Conservation (phyloP, 1,140 invertebrate genomes). For the Drosophila albomicans region DNA sequence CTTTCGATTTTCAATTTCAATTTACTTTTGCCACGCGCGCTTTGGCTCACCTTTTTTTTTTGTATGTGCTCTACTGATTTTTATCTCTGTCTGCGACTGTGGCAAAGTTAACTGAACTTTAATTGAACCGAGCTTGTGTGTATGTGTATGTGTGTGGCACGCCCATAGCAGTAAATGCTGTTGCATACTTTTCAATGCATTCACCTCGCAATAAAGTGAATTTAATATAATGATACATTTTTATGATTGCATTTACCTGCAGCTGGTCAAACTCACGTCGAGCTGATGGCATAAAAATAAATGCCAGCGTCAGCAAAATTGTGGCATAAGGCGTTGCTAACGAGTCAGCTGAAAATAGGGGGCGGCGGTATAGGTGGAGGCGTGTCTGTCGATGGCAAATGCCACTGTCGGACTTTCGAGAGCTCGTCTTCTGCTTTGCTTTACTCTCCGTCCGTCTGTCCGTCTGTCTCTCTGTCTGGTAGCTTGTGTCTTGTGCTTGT, state of each 20-base stretch:
- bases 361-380: no score
- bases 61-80: neutral
- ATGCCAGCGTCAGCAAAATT: constrained; percentile 69
- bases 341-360: constrained; percentile 43
- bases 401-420: no score
- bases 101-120: constrained; percentile 54
- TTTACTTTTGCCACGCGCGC: constrained; percentile 44
- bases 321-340: constrained; percentile 74
- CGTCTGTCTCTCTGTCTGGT: constrained; percentile 26
- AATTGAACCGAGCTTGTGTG: constrained; percentile 32
- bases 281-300: constrained; percentile 71
- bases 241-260: constrained; percentile 80
- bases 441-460: neutral
- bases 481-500: constrained; percentile 26
- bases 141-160: neutral
- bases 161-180: constrained; percentile 23
- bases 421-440: no score
- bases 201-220: constrained; percentile 37
- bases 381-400: neutral
- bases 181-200: constrained; percentile 61
- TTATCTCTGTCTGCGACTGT: constrained; percentile 5
- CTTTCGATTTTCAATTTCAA: constrained; percentile 80
- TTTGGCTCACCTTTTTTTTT: constrained; percentile 14
- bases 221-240: constrained; percentile 80
- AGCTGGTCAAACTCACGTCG: constrained; percentile 79